Base-by-base conservation (phyloP, 2,113 vertebrate species). In the Miniopterus natalensis region DNA sequence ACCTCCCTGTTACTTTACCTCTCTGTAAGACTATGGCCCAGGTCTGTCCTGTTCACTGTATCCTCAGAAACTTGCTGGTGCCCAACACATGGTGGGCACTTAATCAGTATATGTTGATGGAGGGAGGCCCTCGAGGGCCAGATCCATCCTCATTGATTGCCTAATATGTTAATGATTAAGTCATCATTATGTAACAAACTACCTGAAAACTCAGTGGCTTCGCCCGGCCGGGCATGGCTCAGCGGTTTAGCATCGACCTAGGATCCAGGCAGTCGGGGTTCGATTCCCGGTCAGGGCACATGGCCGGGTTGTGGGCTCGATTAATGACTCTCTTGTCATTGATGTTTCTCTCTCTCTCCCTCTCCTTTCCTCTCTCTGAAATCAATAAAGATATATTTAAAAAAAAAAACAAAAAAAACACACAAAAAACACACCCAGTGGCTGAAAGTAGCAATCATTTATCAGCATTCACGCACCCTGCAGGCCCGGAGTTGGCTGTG, bases 1-100 rank as follows among this genome's bases (percentile, higher is more conserved):
- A 0, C 61, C 25, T 77, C 10, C 14, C 40, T 36, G 36, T 36
- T 36, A 2, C 6, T 42, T n/a, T 42, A 11, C 29, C 18, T 29
- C 25, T 55, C 40, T n/a, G 0, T 68, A 8, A 78, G 17, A 47
- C 10, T 1, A 51, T 23, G 73, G 6, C 1, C 1, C 3, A 17
- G 3, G 5, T 27, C 87, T 21, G 5, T 9, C 4, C 27, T 81
- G 29, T 36, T 68, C 40, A 13, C 42, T 66, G 1, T 55, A 55
- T 74, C 6, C n/a, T 20, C 4, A 71, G 31, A 80, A 89, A 63
- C 66, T 45, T 3, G 9, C 13, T 80, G 77, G 23, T 74, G 20
- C 20, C 40, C 0, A 4, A 1, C 10, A 61, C 27, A n/a, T 45
- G 25, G 11, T 55, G 1, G 77, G 15, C 49, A 42, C 57, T 74